These are phyloP conservation scores for Thereva nobilitata DNA, from an alignment of 2,888 invertebrate genomes.

Conservation along the genomic window DNA sequence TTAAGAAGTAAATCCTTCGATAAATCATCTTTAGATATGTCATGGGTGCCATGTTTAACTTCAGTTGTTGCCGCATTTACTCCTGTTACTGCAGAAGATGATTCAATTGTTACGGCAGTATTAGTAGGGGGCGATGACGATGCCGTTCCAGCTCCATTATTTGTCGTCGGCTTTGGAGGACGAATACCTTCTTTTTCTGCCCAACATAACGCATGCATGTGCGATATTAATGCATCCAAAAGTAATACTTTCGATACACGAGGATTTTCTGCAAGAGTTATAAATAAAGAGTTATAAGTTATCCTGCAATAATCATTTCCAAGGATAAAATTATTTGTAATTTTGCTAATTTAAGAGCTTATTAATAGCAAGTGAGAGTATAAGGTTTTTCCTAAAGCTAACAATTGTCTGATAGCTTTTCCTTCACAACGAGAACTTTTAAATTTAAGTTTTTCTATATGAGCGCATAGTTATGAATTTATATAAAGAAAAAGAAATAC, in stretches of 20 bases:
- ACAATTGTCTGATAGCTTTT: too few species aligned
- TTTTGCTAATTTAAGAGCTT: background rate
- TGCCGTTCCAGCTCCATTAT: conserved; percentile 43
- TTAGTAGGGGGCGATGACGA: conserved; percentile 2
- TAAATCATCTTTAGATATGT: conserved; percentile 43
- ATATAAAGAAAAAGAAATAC: too few species aligned
- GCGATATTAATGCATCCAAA: conserved; percentile 54
- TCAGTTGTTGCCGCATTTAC: conserved; percentile 26
- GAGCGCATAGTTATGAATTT: too few species aligned
- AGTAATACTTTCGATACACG: conserved; percentile 55
- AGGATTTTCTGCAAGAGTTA: conserved; percentile 47
- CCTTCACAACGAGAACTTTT: too few species aligned
- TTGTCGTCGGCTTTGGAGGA: conserved; percentile 47
- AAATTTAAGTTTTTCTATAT: too few species aligned
- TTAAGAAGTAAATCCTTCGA: conserved; percentile 52
- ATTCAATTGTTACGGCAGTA: conserved; percentile 34
- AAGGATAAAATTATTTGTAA: background rate
- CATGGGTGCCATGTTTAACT: conserved; percentile 19
- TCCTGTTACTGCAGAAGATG: conserved; percentile 39
- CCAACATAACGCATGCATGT: conserved; percentile 56
- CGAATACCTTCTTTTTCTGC: conserved; percentile 54
- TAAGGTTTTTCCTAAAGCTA: background rate
- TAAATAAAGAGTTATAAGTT: conserved; percentile 6
- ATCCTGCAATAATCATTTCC: too few species aligned
- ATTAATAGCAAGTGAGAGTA: background rate